Evolutionary conservation across 2,888 invertebrate genomes (phyloP).

Genomic region (Thysanoteuthis rhombus): DNA sequence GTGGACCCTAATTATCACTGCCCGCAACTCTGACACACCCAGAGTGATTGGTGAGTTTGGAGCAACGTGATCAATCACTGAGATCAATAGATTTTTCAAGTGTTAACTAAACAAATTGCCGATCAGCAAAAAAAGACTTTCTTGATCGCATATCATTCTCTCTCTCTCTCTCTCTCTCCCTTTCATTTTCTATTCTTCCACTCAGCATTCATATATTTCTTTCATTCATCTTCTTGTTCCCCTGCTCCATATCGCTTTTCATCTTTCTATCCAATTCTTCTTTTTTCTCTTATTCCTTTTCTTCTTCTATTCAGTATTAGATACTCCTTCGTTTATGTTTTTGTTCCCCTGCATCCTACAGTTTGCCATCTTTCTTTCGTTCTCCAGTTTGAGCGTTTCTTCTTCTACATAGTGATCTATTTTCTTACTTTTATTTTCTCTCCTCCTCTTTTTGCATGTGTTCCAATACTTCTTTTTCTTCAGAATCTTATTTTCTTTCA

Average conservation of each 20-base stretch:
- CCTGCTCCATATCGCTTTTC: neutral
- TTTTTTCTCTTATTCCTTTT: neutral
- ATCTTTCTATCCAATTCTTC: neutral
- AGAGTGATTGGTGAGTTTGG: neutral
- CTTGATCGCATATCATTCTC: neutral
- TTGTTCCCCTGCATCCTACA: no score
- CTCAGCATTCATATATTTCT: neutral
- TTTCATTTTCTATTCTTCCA: neutral
- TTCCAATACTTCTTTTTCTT: neutral
- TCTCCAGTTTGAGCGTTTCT: neutral
- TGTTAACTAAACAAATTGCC: neutral
- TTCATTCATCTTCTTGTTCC: neutral
- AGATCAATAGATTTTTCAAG: constrained; percentile 12
- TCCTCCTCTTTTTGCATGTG: neutral
- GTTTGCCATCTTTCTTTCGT: no score
- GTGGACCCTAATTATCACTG: constrained; percentile 12
- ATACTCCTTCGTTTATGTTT: no score
- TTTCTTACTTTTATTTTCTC: neutral
- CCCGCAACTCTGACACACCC: neutral
- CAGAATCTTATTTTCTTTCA: no score
- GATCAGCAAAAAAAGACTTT: neutral
- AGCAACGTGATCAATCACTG: neutral
- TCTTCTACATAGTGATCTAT: neutral
- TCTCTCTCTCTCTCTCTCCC: neutral
- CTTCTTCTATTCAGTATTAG: no score